Evolutionary conservation across 2,888 invertebrate genomes (phyloP), one percentile per base, ranked within the genome.

Genomic region (Caenorhabditis zanzibari): DNA sequence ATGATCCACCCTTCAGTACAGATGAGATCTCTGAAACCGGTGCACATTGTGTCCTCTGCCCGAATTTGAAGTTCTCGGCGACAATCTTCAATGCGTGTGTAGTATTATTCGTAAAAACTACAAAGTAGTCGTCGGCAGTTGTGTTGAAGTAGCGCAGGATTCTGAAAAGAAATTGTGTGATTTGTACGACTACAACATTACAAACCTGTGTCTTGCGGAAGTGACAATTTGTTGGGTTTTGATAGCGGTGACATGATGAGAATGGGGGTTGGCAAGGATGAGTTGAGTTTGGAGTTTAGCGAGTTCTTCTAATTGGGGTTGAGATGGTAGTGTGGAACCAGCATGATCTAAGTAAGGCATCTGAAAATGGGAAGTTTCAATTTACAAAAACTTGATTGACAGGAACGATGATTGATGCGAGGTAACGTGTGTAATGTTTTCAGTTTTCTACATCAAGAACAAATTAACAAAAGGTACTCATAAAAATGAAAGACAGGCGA

Each of bases 51-150:
- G 32, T 72, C 52, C 71, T 77, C 22, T 59, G 26, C 1, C 56
- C 49, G 72, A 90, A 91, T 44, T 81, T 75, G 92, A 98, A 97
- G 75, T 95, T 94, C 93, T 98, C 97, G 0, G 95, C 96, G 0
- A 97, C 94, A 61, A 96, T 92, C 94, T 96, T 97, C 71, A 98
- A 93, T 0, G 96, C 95, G 24, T 95, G 95, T 26, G 98, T 97
- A n/a, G 97, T 95, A 49, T 97, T 96, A 0, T 96, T 95, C n/a
- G 97, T 98, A 92, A 98, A 98, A 86, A 98, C 95, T 0, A 98
- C 95, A 80, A 95, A 94, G 93, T 98, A 98, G 64, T 96, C 95
- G 10, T 96, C 95, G 0, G 95, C 93, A 85, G 94, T 95, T 7
- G 96, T 96, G 87, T 96, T 95, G 91, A 98, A 97, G 93, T 96